These are phyloP conservation scores for Falco punctatus DNA, from an alignment of 2,113 vertebrate species.

Conservation along the genomic window DNA sequence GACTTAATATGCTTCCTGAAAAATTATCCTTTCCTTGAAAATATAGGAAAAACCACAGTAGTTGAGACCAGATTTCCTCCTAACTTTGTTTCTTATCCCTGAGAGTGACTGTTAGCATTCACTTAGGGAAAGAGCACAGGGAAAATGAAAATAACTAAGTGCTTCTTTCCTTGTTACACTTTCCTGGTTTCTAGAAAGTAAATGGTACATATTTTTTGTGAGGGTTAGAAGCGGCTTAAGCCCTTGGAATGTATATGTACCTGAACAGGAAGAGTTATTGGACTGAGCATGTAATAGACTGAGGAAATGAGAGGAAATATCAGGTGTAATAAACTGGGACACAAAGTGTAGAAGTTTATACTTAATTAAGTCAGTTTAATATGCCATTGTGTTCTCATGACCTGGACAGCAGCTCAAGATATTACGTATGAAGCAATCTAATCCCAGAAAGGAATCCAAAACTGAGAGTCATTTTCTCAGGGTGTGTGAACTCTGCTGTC, in stretches of 20 bases:
- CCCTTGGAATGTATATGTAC: neutral
- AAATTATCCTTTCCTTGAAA: neutral
- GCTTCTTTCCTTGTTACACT: neutral
- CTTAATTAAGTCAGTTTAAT: neutral
- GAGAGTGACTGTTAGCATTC: neutral
- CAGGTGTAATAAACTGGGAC: neutral
- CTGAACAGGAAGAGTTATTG: neutral
- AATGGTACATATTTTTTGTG: neutral
- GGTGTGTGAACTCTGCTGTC: fast-evolving
- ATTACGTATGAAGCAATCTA: neutral
- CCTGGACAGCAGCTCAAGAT: neutral
- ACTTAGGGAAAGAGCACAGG: neutral
- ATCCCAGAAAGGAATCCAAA: neutral
- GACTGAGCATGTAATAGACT: neutral
- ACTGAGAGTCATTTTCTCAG: neutral
- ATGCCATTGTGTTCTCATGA: neutral
- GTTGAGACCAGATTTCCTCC: neutral
- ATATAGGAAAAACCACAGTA: neutral
- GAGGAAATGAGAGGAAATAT: neutral
- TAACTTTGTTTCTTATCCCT: neutral
- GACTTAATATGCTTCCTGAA: neutral
- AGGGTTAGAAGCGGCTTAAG: neutral
- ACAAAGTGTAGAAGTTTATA: neutral
- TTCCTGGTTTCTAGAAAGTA: neutral
- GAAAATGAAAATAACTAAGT: neutral